Evolutionary conservation across 2,797 vertebrate species (phyloP).

Genomic region (Silurus lanzhouensis): DNA sequence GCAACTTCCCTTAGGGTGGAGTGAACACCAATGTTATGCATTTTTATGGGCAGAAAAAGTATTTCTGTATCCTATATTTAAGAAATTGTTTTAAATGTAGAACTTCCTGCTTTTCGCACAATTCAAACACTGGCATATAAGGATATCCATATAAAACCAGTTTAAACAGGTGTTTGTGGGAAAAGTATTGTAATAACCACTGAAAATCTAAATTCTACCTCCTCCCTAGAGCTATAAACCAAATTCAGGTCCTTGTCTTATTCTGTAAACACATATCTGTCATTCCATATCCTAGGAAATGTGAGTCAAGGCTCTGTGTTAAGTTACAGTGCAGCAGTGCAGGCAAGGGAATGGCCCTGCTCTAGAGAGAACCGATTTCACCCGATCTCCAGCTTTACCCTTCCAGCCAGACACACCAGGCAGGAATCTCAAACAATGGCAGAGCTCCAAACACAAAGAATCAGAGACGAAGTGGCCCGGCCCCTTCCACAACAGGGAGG

Average conservation of each 20-base stretch:
- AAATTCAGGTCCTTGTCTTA: background rate
- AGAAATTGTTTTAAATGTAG: slow-evolving; percentile 43
- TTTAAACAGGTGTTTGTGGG: background rate
- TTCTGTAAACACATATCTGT: slow-evolving; percentile 24
- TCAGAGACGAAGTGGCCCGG: slow-evolving; percentile 31
- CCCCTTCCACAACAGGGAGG: slow-evolving; percentile 58
- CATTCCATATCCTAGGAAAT: slow-evolving; percentile 23
- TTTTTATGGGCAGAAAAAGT: slow-evolving; percentile 36
- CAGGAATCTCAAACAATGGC: slow-evolving; percentile 72
- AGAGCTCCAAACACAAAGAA: slow-evolving; percentile 56
- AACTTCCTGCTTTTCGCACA: slow-evolving; percentile 32
- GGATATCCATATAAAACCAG: background rate
- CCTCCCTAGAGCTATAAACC: background rate
- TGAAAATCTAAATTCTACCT: background rate
- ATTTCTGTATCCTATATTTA: slow-evolving; percentile 52
- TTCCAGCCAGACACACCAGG: slow-evolving; percentile 74
- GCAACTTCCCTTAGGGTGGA: slow-evolving; percentile 42
- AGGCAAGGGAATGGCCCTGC: slow-evolving; percentile 45
- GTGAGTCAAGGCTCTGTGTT: slow-evolving; percentile 21
- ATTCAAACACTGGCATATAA: background rate
- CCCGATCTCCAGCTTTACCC: slow-evolving; percentile 78
- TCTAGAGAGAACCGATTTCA: slow-evolving; percentile 47
- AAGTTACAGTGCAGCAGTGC: background rate
- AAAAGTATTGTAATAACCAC: background rate
- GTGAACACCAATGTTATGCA: slow-evolving; percentile 35